These are phyloP conservation scores for cattle (Bos taurus) DNA, from an alignment of 2,113 vertebrate species.

Conservation along the genomic window DNA sequence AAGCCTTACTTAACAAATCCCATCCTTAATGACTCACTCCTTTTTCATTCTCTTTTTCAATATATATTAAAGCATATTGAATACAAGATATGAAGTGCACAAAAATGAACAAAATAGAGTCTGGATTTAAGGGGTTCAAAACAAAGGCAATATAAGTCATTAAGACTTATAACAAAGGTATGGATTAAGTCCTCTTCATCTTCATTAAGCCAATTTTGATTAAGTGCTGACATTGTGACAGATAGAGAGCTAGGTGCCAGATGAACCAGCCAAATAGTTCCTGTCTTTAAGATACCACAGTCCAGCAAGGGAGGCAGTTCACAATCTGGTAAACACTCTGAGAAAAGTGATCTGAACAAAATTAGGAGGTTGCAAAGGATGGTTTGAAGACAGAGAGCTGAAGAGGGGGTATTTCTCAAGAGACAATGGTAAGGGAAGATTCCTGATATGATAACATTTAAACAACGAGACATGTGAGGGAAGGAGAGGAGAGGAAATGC, in stretches of 20 bases:
- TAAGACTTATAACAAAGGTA: neutral
- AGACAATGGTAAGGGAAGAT: neutral
- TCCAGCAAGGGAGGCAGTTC: neutral
- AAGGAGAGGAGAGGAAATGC: neutral
- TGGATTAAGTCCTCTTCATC: neutral
- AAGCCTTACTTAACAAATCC: neutral
- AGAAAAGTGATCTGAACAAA: neutral
- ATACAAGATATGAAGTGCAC: neutral
- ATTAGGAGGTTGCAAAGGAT: neutral
- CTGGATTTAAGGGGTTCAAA: neutral
- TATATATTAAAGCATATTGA: neutral
- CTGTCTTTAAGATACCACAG: neutral
- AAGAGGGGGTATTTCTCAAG: neutral
- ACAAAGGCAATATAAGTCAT: neutral
- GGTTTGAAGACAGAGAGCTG: neutral
- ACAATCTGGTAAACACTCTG: neutral
- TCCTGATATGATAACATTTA: neutral
- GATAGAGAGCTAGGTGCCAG: neutral
- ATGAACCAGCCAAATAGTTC: slow-evolving; percentile 55
- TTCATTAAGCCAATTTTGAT: neutral
- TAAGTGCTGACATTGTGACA: neutral
- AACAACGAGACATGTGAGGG: neutral
- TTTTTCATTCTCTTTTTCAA: neutral
- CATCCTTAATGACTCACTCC: neutral
- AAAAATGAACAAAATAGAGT: neutral